Evolutionary conservation across 2,113 vertebrate genomes (phyloP), one percentile per base, ranked within the genome.

Genomic region (Aviceda subcristata): DNA sequence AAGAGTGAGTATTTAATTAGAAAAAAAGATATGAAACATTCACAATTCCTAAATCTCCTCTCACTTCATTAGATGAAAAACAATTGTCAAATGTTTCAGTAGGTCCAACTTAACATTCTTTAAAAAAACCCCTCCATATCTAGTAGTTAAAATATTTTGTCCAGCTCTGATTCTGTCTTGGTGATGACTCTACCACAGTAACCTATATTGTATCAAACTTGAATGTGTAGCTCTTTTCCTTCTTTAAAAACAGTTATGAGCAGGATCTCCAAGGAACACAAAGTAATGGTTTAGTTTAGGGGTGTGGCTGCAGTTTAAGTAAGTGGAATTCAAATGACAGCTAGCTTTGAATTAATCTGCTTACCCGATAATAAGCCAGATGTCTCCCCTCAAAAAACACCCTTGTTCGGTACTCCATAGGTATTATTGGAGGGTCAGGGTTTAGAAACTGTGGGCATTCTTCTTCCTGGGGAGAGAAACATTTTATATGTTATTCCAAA

Each of bases 391-490:
- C 95, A 97, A 99, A 99, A 81, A 71, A 86, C 94, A 99, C 98
- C 1, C 85, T 97, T 14, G 98, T 99, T 96, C 71, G 73, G 10
- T 96, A 93, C 46, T 98, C 99, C 92, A 99, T 98, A 10, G 99
- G 99, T 95, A 99, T 99, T 79, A 99, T 96, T 67, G 88, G 72
- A 13, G 99, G 99, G 34, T 84, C 90, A 36, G 98, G 99, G 23
- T 98, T 97, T 97, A 98, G 98, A 93, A 99, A 99, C 97, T 99
- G 99, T n/a, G 99, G 99, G 96, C 99, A 99, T 34, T 78, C 92
- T 53, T 96, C 97, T 94, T 98, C 98, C 99, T 99, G 94, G 21
- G 41, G 27, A 85, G 41, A 83, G 30, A 95, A 60, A 89, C 16
- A 96, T 89, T 97, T 95, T 81, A 59, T 45, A 81, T 2, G 19